Evolutionary conservation across 2,113 vertebrate genomes (phyloP), one percentile per base, ranked within the genome.

Genomic region (Romanogobio albipinnatus): DNA sequence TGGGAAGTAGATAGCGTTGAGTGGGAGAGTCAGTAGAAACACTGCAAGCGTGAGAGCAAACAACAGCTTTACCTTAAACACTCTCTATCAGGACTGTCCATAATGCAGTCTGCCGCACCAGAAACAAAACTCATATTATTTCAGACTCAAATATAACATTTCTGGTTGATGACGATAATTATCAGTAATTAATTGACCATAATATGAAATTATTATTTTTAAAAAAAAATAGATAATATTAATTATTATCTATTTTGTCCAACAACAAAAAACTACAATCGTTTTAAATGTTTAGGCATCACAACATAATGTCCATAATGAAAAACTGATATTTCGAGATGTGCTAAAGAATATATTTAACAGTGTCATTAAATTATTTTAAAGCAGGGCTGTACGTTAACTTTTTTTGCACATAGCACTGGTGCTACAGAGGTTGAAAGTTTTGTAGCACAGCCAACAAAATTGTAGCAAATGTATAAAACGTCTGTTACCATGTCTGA

Each of bases 61-160:
- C 33, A 86, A 58, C 59, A 29, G 43, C 19, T 78, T 85, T 87
- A 85, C 82, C 87, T 86, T 82, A 49, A 74, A 71, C 29, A 36
- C 61, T 58, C 26, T 80, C n/a, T 62, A 78, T 51, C 58, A 36
- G 73, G 5, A 49, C 53, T 70, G 43, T 81, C 76, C 84, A 84
- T 17, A 85, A 51, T 80, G 58, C 56, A 85, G 76, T 80, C 86
- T 89, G 79, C 58, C 76, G 58, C 22, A 80, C 19, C 71, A 53
- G 45, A 58, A 71, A 62, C 59, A 82, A 59, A 81, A 51, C 64
- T 62, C 13, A 17, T 5, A 80, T 79, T 83, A 85, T 43, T 59
- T 73, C 7, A 85, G 39, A 80, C n/a, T 80, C 8, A 56, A 56
- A 56, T 56, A 0, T 22, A 22, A 56, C 19, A 8, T 7, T 56